phyloP scores from a whole-genome alignment of 2,888 invertebrate species.

The Sesamia inferens region DNA sequence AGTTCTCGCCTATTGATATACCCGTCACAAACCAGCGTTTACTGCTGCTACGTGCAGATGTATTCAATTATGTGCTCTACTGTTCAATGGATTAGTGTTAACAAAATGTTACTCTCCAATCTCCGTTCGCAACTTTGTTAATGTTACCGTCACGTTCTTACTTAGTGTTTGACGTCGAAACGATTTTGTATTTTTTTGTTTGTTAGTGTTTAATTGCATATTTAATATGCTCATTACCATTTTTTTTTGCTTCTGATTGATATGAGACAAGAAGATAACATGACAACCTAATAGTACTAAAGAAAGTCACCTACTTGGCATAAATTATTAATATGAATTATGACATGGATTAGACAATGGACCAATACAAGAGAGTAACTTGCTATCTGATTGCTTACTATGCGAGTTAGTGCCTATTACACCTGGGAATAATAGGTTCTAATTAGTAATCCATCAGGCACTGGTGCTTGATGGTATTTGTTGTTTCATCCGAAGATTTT shows the following conservation, averaged over 20 bases:
- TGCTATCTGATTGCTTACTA: background rate
- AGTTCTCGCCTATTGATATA: slow-evolving; percentile 66
- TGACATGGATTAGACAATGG: slow-evolving; percentile 6
- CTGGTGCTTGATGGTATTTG: background rate
- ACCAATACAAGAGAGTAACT: background rate
- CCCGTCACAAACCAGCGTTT: slow-evolving; percentile 51
- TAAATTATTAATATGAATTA: slow-evolving; percentile 12
- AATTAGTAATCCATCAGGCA: too few relatives aligned
- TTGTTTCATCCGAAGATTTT: background rate
- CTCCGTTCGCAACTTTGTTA: slow-evolving; percentile 16
- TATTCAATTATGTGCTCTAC: slow-evolving; percentile 63
- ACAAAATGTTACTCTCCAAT: slow-evolving; percentile 26
- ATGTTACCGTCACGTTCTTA: slow-evolving; percentile 51
- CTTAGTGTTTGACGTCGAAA: slow-evolving; percentile 38
- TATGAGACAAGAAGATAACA: slow-evolving; percentile 37
- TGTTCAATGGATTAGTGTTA: slow-evolving; percentile 51
- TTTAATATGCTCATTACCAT: slow-evolving; percentile 55
- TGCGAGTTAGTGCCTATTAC: background rate
- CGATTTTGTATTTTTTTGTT: slow-evolving; percentile 35
- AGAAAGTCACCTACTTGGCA: slow-evolving; percentile 47
- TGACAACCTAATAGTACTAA: slow-evolving; percentile 26
- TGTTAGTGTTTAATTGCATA: slow-evolving; percentile 48
- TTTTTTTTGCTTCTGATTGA: slow-evolving; percentile 39
- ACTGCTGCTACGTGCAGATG: slow-evolving; percentile 44
- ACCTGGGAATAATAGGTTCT: too few relatives aligned